Evolutionary conservation across 2,797 vertebrate genomes (phyloP), one percentile per base, ranked within the genome.

Genomic region (Rhinophrynus dorsalis): DNA sequence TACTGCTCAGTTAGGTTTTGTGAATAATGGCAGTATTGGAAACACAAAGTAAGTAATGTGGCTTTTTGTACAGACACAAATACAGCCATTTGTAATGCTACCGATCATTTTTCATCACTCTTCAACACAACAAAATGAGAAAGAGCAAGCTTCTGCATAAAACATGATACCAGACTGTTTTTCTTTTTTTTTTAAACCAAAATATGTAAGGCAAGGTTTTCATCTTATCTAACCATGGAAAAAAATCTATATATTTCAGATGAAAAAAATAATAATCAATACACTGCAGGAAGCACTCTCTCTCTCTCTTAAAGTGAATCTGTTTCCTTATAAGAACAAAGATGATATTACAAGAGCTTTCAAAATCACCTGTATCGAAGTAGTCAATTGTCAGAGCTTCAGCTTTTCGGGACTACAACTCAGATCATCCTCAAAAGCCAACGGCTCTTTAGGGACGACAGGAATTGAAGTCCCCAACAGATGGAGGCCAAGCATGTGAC

Each of bases 31-130:
- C 18, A 13, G 42, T 24, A 17, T 21, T 29, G 50, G 60, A 24
- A 55, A 37, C 44, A 40, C 50, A 33, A 56, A 57, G 42, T 71
- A 71, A 71, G 37, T 50, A 71, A 70, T 70, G 68, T 58, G 68
- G 18, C 26, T 57, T 63, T 71, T 64, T 64, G 42, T 50, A 37
- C 5, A 26, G 48, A 52, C 58, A 56, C 59, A 56, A 63, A 71
- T 50, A 64, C 60, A 48, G 12, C 68, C 51, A 71, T 71, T 71
- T 64, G 56, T 64, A 64, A 71, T 42, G 23, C 23, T 30, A 15
- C 8, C 15, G 26, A 8, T 12, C 42, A 58, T 71, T 57, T 71
- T 71, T 71, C 68, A 71, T 47, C 58, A 8, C 30, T 50, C 12
- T 32, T 40, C 52, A 23, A 11, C 30, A 21, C 42, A n/a, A 18